phyloP scores from a whole-genome alignment of 2,113 vertebrate genomes.

The Poecile atricapillus region DNA sequence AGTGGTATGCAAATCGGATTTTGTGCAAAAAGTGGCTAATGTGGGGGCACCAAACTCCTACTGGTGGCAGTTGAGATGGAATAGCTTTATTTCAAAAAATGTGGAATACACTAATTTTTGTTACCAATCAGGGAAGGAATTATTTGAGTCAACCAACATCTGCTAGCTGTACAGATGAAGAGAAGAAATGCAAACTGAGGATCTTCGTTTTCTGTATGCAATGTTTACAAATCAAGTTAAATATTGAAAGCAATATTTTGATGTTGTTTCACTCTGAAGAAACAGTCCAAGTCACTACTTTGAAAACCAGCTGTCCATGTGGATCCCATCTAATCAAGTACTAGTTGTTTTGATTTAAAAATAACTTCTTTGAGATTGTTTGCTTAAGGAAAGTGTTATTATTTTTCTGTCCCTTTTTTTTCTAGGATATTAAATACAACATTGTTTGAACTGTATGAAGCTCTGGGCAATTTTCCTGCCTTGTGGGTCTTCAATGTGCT shows the following conservation, averaged over 20 bases:
- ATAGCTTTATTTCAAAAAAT: neutral
- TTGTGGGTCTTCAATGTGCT: constrained; percentile 93
- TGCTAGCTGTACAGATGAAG: neutral
- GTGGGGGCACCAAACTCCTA: neutral
- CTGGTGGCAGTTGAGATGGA: neutral
- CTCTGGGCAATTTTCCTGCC: constrained; percentile 93
- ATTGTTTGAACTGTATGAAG: constrained; percentile 94
- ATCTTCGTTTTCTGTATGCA: neutral
- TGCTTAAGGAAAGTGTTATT: neutral
- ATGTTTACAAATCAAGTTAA: neutral
- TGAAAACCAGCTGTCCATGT: neutral
- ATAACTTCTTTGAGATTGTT: neutral
- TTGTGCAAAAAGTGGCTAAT: neutral
- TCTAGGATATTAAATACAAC: constrained; percentile 93
- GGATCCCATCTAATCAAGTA: neutral
- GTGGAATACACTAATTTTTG: neutral
- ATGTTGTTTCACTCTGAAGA: neutral
- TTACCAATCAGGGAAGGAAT: neutral
- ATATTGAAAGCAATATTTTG: neutral
- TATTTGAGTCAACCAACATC: neutral
- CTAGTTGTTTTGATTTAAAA: neutral
- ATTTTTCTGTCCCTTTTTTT: constrained; percentile 2
- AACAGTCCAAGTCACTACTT: neutral
- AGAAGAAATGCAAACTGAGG: neutral
- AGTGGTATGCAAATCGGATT: neutral